Evolutionary conservation across 2,888 invertebrate species (phyloP).

Genomic region (Agriopis aurantiaria): DNA sequence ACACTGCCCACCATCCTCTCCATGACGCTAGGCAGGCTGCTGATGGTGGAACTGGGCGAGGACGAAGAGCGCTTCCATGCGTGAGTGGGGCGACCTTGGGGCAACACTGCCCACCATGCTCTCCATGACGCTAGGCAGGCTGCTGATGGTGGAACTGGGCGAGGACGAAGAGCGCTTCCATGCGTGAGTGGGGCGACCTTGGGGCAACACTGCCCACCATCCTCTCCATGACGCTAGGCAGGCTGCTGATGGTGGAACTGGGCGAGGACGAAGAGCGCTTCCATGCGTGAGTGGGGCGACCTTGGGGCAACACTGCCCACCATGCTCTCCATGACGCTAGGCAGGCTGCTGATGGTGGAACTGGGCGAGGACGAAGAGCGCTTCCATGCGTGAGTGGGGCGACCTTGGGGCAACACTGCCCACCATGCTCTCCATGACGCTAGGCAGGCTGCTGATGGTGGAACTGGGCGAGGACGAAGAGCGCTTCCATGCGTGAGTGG

Average conservation of each 20-base stretch:
- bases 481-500: too few relatives aligned
- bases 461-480: constrained; percentile 91
- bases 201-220: neutral
- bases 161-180: constrained; percentile 99
- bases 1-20: constrained; percentile 93
- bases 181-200: constrained; percentile 81
- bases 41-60: constrained; percentile 92
- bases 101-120: constrained; percentile 93
- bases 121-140: constrained; percentile 97
- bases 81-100: constrained; percentile 93
- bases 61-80: constrained; percentile 99
- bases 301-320: constrained; percentile 87
- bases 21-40: constrained; percentile 96
- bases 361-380: constrained; percentile 98
- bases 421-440: neutral
- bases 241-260: constrained; percentile 67
- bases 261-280: constrained; percentile 99
- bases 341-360: constrained; percentile 97
- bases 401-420: neutral
- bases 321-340: constrained; percentile 98
- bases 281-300: constrained; percentile 97
- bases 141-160: constrained; percentile 98
- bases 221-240: neutral
- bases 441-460: too few relatives aligned
- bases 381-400: constrained; percentile 90